A percentile compares a stretch with the other conserved stretches of the same genome.
phyloP scores from a whole-genome alignment of 2,797 vertebrate genomes.

The Pangasius sanitwongsei region DNA sequence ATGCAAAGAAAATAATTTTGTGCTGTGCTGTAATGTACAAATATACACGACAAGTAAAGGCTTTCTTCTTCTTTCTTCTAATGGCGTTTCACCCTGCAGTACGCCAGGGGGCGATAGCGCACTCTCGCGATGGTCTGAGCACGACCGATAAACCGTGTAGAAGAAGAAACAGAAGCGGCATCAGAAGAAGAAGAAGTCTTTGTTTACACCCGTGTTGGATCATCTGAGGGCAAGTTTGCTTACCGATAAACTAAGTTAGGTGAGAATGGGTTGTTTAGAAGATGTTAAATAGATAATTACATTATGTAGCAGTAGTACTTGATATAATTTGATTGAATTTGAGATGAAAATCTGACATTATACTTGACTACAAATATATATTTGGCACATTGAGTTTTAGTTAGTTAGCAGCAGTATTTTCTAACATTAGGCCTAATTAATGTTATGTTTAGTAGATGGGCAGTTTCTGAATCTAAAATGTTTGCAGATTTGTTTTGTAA shows the following conservation, averaged over 20 bases:
- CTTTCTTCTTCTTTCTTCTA: not conserved
- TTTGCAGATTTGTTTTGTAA: not conserved
- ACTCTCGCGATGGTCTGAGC: not conserved
- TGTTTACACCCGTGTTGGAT: not conserved
- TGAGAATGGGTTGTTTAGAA: not conserved
- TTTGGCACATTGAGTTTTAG: not conserved
- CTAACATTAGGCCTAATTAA: no score
- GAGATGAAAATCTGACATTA: not conserved
- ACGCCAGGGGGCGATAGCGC: not conserved
- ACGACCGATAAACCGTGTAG: not conserved
- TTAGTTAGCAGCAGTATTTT: not conserved
- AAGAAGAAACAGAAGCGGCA: not conserved
- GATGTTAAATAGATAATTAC: not conserved
- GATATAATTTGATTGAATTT: not conserved
- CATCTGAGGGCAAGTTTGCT: not conserved
- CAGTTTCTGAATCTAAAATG: not conserved
- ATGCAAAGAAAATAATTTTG: not conserved
- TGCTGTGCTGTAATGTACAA: not conserved
- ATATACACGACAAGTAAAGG: no score
- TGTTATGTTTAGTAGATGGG: not conserved
- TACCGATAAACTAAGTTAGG: no score
- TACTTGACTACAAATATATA: not conserved
- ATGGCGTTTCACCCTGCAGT: not conserved
- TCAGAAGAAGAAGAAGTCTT: not conserved
- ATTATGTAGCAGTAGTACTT: not conserved